A percentile compares a stretch with the other conserved stretches of the same genome.
These are phyloP conservation scores for Empidonax alnorum DNA, from an alignment of 2,113 vertebrate species.

Conservation along the genomic window DNA sequence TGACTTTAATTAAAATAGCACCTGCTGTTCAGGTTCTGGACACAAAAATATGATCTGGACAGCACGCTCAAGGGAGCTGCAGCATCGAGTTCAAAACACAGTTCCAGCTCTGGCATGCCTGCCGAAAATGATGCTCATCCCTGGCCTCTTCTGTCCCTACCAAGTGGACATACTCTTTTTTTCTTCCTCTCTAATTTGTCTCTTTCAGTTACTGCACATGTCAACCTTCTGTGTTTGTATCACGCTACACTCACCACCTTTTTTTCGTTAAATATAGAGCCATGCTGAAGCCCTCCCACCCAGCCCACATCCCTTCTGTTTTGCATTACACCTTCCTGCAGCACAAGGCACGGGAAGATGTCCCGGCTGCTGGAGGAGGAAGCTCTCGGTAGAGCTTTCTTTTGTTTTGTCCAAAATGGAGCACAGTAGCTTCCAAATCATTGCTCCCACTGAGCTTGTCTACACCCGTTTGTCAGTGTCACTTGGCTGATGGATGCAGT, in stretches of 20 bases:
- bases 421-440: neutral
- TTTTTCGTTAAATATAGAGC: constrained; percentile 54
- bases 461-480: neutral
- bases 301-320: constrained; percentile 56
- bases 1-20: constrained; percentile 28
- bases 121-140: neutral
- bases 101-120: neutral
- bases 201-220: constrained; percentile 6
- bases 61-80: neutral
- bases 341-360: constrained; percentile 21
- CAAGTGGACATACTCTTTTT: neutral
- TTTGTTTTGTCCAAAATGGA: neutral
- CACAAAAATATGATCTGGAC: neutral
- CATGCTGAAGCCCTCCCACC: constrained; percentile 31
- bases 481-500: neutral
- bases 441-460: neutral
- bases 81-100: neutral
- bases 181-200: neutral
- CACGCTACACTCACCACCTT: neutral
- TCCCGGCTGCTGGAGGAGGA: constrained; percentile 5
- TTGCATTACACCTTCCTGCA: constrained; percentile 49
- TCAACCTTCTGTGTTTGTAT: constrained; percentile 40
- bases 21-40: constrained; percentile 9
- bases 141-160: neutral
- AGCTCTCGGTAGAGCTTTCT: neutral